These are phyloP conservation scores for Thripadectes ignobilis DNA, from an alignment of 2,797 vertebrate genomes.

Conservation along the genomic window DNA sequence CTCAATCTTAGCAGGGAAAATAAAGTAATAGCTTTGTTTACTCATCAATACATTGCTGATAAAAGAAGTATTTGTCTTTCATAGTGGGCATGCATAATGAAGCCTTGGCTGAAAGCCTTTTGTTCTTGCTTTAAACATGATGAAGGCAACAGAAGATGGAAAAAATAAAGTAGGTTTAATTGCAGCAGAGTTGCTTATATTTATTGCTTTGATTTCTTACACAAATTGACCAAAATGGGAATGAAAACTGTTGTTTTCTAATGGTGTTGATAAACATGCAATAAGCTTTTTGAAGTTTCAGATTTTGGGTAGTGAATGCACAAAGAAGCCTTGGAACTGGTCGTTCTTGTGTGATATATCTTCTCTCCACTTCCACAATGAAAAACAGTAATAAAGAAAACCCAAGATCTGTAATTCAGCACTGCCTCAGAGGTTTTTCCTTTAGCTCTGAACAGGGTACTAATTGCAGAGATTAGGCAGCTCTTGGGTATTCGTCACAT, in stretches of 20 bases:
- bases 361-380: background rate
- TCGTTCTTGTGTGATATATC: background rate
- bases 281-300: background rate
- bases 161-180: background rate
- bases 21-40: background rate
- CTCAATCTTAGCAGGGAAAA: background rate
- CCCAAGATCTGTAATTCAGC: background rate
- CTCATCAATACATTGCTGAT: background rate
- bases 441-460: constrained; percentile 4
- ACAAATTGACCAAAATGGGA: background rate
- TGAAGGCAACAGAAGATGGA: background rate
- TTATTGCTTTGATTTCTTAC: background rate
- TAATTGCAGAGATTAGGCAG: constrained; percentile 44
- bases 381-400: background rate
- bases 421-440: constrained; percentile 9
- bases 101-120: background rate
- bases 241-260: background rate
- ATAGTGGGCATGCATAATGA: background rate
- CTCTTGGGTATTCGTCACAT: constrained; percentile 8
- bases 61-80: background rate
- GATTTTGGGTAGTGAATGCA: background rate
- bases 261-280: background rate
- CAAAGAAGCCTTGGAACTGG: background rate
- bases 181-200: background rate
- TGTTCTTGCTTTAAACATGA: background rate